A percentile compares a stretch with the other conserved stretches of the same genome.
These are phyloP conservation scores for Apus apus DNA, from an alignment of 2,113 vertebrate genomes.

Conservation along the genomic window DNA sequence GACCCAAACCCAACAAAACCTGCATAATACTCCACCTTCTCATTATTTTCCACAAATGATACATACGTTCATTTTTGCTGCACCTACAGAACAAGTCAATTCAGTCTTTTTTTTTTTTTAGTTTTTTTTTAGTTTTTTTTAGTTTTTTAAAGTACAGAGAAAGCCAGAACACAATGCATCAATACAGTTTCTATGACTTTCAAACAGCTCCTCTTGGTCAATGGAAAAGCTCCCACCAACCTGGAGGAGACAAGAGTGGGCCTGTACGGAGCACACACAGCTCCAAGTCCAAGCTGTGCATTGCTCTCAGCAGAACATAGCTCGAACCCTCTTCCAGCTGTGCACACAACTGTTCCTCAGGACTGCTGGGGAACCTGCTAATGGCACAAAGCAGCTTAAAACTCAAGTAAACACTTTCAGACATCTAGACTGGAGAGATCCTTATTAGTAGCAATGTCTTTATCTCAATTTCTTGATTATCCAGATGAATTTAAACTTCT, in stretches of 20 bases:
- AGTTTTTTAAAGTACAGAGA: background rate
- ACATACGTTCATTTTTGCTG: background rate
- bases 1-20: background rate
- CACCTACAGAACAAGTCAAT: background rate
- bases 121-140: no score
- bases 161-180: background rate
- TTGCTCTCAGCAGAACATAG: background rate
- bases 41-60: background rate
- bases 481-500: background rate
- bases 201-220: background rate
- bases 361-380: background rate
- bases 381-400: background rate
- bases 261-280: background rate
- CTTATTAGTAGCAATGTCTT: background rate
- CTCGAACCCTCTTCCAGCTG: background rate
- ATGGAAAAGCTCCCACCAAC: background rate
- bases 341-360: background rate
- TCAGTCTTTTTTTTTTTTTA: background rate
- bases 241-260: background rate
- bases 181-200: background rate
- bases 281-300: background rate
- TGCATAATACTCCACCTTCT: background rate
- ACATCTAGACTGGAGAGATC: background rate
- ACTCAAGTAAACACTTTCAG: background rate
- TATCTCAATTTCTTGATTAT: background rate